Conservation (phyloP, 2,797 vertebrate species). For the Spea hammondii region DNA sequence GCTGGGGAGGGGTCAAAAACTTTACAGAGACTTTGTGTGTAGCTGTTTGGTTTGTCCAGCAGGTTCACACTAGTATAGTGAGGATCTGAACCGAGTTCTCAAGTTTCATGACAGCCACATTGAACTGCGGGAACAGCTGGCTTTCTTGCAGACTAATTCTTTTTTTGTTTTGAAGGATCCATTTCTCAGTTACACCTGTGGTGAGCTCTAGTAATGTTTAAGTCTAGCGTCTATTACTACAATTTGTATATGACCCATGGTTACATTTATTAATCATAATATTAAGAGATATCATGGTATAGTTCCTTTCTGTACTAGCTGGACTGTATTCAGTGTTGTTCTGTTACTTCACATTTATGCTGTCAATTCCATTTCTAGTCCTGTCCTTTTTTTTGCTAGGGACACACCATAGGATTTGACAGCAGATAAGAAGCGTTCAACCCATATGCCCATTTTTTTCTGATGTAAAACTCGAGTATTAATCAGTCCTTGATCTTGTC, state of each 20-base stretch:
- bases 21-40: background rate
- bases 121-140: background rate
- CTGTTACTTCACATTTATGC: no score
- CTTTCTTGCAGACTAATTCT: background rate
- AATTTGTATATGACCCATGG: background rate
- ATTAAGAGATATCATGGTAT: background rate
- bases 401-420: no score
- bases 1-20: background rate
- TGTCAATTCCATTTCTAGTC: no score
- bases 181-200: slow-evolving; percentile 3
- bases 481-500: no score
- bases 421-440: no score
- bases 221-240: background rate
- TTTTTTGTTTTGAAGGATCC: background rate
- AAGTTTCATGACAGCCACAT: background rate
- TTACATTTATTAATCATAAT: background rate
- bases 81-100: background rate
- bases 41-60: background rate
- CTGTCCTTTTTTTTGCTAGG: no score
- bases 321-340: no score
- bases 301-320: no score
- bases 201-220: background rate
- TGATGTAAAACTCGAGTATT: no score
- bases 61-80: slow-evolving; percentile 1
- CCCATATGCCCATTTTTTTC: no score